These are phyloP conservation scores for Alligator mississippiensis DNA, from an alignment of 2,113 vertebrate species.

Conservation along the genomic window DNA sequence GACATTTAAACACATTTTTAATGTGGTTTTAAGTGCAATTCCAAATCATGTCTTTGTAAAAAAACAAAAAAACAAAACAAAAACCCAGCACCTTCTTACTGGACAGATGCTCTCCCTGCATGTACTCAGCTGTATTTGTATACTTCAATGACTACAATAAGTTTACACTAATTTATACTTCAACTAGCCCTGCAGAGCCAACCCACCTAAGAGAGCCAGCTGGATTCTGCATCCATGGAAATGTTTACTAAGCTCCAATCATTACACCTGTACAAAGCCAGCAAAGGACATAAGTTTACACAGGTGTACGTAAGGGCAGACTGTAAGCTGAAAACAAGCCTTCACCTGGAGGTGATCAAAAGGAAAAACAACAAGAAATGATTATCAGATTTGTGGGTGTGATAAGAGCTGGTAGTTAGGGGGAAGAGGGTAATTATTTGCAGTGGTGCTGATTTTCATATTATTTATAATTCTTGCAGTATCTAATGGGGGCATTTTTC, in stretches of 20 bases:
- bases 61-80: conserved; percentile 17
- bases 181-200: neutral
- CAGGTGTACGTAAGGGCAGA: rapidly evolving
- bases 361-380: neutral
- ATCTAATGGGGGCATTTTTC: neutral
- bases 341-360: neutral
- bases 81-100: neutral
- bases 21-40: neutral
- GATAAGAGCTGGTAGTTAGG: neutral
- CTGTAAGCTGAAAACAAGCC: rapidly evolving
- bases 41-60: neutral
- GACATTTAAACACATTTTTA: neutral
- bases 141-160: conserved; percentile 38
- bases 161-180: conserved; percentile 51
- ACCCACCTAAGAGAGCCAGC: neutral
- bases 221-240: neutral
- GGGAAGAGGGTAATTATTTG: neutral
- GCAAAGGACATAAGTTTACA: neutral
- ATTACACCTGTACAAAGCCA: neutral
- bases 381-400: neutral
- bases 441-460: neutral
- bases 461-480: neutral
- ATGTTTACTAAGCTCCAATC: neutral
- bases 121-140: conserved; percentile 42
- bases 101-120: conserved; percentile 32